phyloP scores from a whole-genome alignment of 2,888 invertebrate species.

The Noctua comes region DNA sequence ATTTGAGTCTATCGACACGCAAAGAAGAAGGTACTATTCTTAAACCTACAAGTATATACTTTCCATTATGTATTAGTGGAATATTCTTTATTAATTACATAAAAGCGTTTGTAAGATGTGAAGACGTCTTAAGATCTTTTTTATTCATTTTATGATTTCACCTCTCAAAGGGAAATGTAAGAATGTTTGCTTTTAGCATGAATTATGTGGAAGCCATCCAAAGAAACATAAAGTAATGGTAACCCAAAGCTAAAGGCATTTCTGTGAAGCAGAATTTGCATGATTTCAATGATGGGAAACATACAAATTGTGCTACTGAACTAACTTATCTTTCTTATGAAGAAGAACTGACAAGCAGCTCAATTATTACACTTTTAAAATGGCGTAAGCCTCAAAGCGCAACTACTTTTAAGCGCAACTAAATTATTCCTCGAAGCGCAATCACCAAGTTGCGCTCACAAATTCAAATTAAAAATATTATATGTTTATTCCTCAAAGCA shows the following conservation, averaged over 20 bases:
- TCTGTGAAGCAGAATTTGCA: not conserved
- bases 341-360: not conserved
- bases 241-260: not conserved
- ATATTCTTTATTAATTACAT: not conserved
- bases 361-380: too few relatives aligned
- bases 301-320: too few relatives aligned
- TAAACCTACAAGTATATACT: not conserved
- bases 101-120: not conserved
- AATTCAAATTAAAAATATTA: too few relatives aligned
- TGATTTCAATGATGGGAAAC: not conserved
- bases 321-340: not conserved
- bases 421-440: too few relatives aligned
- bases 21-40: too few relatives aligned
- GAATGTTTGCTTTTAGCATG: not conserved
- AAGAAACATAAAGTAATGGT: not conserved
- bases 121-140: not conserved
- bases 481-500: too few relatives aligned
- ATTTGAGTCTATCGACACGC: too few relatives aligned
- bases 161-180: slow-evolving; percentile 4
- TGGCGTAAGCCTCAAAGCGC: too few relatives aligned
- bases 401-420: too few relatives aligned
- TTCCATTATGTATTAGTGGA: not conserved
- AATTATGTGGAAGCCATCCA: not conserved
- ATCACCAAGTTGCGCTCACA: too few relatives aligned
- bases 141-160: too few relatives aligned